phyloP scores from a whole-genome alignment of 2,888 invertebrate genomes.

The Odontomyia ornata region DNA sequence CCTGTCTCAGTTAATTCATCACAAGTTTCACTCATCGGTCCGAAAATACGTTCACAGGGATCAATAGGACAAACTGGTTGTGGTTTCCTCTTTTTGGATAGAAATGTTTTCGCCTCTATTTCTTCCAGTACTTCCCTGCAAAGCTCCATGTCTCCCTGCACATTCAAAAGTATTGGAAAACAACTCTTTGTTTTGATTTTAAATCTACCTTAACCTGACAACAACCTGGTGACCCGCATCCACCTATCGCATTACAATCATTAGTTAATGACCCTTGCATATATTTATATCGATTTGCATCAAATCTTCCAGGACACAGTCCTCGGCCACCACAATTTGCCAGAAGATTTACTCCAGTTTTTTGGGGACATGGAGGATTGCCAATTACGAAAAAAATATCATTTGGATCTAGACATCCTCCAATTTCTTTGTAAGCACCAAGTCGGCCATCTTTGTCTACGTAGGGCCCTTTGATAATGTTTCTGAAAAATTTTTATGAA shows the following conservation, averaged over 20 bases:
- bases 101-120: not conserved
- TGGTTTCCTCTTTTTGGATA: too few species aligned
- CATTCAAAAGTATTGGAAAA: too few species aligned
- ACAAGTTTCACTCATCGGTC: constrained; percentile 10
- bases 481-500: not conserved
- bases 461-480: not conserved
- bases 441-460: constrained; percentile 39
- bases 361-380: constrained; percentile 13
- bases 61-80: not conserved
- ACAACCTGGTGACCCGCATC: not conserved
- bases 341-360: not conserved
- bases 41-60: constrained; percentile 32
- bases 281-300: constrained; percentile 34
- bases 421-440: constrained; percentile 32
- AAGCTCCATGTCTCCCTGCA: constrained; percentile 1
- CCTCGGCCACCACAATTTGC: constrained; percentile 1
- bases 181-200: too few species aligned
- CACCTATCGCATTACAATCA: constrained; percentile 26
- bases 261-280: constrained; percentile 37
- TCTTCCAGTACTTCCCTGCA: not conserved
- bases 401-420: constrained; percentile 43
- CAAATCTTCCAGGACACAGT: constrained; percentile 2
- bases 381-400: constrained; percentile 48
- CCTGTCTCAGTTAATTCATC: constrained; percentile 7
- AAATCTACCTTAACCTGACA: not conserved